Evolutionary conservation across 2,797 vertebrate genomes (phyloP), one percentile per base, ranked within the genome.

Genomic region (Alectoris magna): DNA sequence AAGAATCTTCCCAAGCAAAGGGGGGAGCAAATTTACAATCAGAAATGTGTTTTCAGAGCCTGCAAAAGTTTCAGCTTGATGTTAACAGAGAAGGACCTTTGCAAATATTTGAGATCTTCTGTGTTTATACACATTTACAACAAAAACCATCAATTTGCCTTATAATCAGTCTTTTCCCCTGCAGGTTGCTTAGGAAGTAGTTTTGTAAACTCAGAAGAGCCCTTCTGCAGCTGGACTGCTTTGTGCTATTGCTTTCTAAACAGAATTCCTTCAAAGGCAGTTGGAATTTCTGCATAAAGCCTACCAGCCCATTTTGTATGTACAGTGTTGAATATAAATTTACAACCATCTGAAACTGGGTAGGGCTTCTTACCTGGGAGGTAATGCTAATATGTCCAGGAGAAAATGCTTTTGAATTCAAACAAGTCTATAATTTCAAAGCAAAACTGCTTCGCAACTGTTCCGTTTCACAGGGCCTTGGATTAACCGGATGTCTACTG

Each of bases 1-100:
- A 94, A 90, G 76, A 93, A 91, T 95, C 95, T 95, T 96, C 89
- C 89, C 93, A 82, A 94, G 95, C 31, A 60, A 91, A 91, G 48
- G 60, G 64, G 63, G 82, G 69, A 81, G 63, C 72, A 85, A 43
- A 92, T 81, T 93, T 96, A 88, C 74, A 76, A 74, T 38, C 63
- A 4, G 4, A 78, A 93, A 88, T 89, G 73, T 22, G 34, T 94
- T 96, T 88, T 88, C 58, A 70, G 84, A 88, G 41, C 36, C 84
- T 91, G 66, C 38, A 68, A 43, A 94, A 95, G 43, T 88, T 90
- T 84, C 31, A 77, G 7, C 14, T 51, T 69, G 16, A 44, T 62
- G 46, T 91, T 88, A 87, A 75, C 44, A n/a, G 70, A 62, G 71
- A 36, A 77, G 77, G 78, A 80, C 36, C 84, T 82, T 31, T 77